These are phyloP conservation scores for Drosophila setifemur DNA, from an alignment of 1,140 invertebrate species.

Conservation along the genomic window DNA sequence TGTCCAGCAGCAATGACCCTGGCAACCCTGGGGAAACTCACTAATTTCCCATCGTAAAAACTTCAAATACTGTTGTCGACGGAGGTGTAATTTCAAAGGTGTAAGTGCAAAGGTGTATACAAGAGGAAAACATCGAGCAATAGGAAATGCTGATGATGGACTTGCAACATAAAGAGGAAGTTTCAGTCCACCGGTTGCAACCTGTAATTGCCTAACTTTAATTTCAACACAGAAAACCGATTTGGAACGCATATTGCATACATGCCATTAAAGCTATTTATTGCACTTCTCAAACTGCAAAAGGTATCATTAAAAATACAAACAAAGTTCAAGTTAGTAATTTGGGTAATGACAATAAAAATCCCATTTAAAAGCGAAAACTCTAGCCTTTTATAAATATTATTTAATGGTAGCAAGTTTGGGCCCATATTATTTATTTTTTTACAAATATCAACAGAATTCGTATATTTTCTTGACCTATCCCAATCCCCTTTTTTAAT, in stretches of 20 bases:
- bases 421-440: too few species aligned
- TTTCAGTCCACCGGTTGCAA: slow-evolving; percentile 3
- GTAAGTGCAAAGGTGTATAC: slow-evolving; percentile 17
- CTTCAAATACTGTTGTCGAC: slow-evolving; percentile 40
- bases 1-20: slow-evolving; percentile 3
- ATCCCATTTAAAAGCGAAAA: too few species aligned
- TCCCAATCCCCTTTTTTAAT: too few species aligned
- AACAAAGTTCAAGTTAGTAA: too few species aligned
- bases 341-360: too few species aligned
- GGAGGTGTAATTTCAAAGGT: slow-evolving; percentile 39
- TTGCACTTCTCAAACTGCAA: too few species aligned
- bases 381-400: too few species aligned
- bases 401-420: too few species aligned
- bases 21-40: slow-evolving; percentile 22
- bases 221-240: slow-evolving; percentile 6
- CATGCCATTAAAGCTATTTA: neutral
- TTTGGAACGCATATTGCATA: neutral
- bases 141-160: slow-evolving; percentile 18
- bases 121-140: slow-evolving; percentile 5
- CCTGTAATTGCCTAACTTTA: slow-evolving; percentile 25
- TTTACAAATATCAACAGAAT: too few species aligned
- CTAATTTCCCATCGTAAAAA: slow-evolving; percentile 55
- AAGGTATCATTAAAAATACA: too few species aligned
- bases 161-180: slow-evolving; percentile 4
- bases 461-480: neutral